Conservation (phyloP, 2,797 vertebrate genomes). For the Paguma larvata region DNA sequence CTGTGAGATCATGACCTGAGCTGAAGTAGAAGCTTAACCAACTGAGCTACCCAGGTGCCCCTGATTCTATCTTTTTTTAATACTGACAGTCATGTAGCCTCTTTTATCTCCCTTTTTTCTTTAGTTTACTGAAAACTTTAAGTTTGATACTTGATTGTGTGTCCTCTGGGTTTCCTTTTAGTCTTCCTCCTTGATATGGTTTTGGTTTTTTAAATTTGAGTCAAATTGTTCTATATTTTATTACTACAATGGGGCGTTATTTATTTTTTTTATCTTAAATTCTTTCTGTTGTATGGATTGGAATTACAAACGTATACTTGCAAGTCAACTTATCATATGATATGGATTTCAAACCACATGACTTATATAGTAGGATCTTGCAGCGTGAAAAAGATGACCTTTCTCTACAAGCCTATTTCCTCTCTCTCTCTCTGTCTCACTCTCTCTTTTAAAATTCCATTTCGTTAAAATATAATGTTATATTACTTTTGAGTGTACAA, state of each 20-base stretch:
- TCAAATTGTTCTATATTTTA: not conserved
- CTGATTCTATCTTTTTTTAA: not conserved
- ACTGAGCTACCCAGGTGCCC: too few relatives aligned
- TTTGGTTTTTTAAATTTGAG: slow-evolving; percentile 1
- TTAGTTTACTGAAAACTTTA: not conserved
- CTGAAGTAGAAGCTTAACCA: too few relatives aligned
- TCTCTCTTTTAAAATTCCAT: not conserved
- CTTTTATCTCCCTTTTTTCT: not conserved
- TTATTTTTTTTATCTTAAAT: not conserved
- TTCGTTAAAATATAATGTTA: not conserved
- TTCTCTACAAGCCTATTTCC: not conserved
- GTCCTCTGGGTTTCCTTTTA: not conserved
- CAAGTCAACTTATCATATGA: not conserved
- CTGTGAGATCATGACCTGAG: too few relatives aligned
- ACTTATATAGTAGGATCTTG: not conserved
- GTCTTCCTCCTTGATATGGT: not conserved
- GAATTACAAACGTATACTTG: not conserved
- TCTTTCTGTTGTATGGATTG: not conserved
- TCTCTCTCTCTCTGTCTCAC: not conserved
- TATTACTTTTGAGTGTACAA: not conserved
- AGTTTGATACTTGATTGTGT: not conserved
- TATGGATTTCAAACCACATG: not conserved
- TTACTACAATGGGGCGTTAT: not conserved
- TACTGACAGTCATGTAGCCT: not conserved
- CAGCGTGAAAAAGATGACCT: not conserved